These are phyloP conservation scores for Leptobrachium leishanense DNA, from an alignment of 2,113 vertebrate genomes.

Conservation along the genomic window DNA sequence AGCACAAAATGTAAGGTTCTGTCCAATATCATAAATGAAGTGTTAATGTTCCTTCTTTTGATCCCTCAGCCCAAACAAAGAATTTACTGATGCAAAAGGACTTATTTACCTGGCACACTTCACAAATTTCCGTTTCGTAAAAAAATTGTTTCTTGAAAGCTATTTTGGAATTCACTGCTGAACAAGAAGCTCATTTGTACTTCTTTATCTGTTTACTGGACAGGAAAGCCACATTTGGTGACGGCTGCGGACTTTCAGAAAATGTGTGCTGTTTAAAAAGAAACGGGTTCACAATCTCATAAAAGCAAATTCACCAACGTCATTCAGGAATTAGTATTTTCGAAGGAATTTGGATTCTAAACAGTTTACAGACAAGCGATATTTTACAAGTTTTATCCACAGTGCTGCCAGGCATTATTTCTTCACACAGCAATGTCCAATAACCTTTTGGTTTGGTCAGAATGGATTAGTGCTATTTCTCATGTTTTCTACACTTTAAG, in stretches of 20 bases:
- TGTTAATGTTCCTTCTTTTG: no score
- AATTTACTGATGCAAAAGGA: not conserved
- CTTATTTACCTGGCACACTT: slow-evolving; percentile 25
- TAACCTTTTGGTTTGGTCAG: not conserved
- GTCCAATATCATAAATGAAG: no score
- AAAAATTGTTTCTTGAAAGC: slow-evolving; percentile 17
- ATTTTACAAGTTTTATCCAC: slow-evolving; percentile 42
- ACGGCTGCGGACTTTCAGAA: slow-evolving; percentile 29
- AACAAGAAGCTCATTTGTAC: slow-evolving; percentile 18
- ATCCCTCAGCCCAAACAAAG: not conserved
- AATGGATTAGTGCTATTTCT: not conserved
- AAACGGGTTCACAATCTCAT: slow-evolving; percentile 34
- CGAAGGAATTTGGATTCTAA: slow-evolving; percentile 43
- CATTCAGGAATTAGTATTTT: slow-evolving; percentile 47
- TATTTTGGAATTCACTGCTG: slow-evolving; percentile 22
- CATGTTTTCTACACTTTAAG: not conserved
- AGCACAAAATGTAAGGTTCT: no score
- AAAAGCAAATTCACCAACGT: slow-evolving; percentile 45
- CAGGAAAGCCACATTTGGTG: slow-evolving; percentile 38
- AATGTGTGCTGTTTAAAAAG: slow-evolving; percentile 44
- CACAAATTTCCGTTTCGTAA: slow-evolving; percentile 27
- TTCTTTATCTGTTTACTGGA: slow-evolving; percentile 38
- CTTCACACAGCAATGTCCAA: slow-evolving; percentile 11
- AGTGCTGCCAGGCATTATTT: slow-evolving; percentile 2
- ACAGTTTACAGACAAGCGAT: slow-evolving; percentile 41